Evolutionary conservation across 2,888 invertebrate genomes (phyloP).

Genomic region (Neoaliturus tenellus): DNA sequence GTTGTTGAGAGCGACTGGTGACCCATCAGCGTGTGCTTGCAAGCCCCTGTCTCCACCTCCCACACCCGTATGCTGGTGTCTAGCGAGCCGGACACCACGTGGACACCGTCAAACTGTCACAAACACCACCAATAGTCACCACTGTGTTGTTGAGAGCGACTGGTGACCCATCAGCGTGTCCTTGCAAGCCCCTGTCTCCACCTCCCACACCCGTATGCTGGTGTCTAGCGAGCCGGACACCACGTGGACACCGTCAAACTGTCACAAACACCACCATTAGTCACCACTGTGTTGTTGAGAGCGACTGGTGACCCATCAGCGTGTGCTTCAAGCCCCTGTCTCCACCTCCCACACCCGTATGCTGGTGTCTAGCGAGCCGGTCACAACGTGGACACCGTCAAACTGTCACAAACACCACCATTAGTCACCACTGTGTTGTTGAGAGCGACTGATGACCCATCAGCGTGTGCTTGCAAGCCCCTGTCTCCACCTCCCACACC

Average conservation of each 20-base stretch:
- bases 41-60: constrained; percentile 95
- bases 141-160: constrained; percentile 95
- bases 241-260: constrained; percentile 98
- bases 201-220: constrained; percentile 98
- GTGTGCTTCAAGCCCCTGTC: too few species aligned
- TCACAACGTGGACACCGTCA: too few species aligned
- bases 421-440: too few species aligned
- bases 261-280: constrained; percentile 75
- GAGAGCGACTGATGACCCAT: constrained; percentile 98
- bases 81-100: constrained; percentile 98
- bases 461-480: constrained; percentile 94
- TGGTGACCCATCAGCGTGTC: constrained; percentile 99
- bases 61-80: constrained; percentile 98
- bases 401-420: too few species aligned
- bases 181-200: constrained; percentile 91
- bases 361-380: too few species aligned
- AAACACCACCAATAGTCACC: constrained; percentile 84
- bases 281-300: constrained; percentile 98
- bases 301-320: too few species aligned
- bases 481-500: constrained; percentile 97
- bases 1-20: constrained; percentile 97
- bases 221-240: constrained; percentile 99
- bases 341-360: too few species aligned
- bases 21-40: constrained; percentile 97
- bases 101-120: constrained; percentile 96